Percentiles rank a stretch among this genome's conserved stretches.
Conservation (phyloP, 1,140 invertebrate genomes). For the Eueides isabella region DNA sequence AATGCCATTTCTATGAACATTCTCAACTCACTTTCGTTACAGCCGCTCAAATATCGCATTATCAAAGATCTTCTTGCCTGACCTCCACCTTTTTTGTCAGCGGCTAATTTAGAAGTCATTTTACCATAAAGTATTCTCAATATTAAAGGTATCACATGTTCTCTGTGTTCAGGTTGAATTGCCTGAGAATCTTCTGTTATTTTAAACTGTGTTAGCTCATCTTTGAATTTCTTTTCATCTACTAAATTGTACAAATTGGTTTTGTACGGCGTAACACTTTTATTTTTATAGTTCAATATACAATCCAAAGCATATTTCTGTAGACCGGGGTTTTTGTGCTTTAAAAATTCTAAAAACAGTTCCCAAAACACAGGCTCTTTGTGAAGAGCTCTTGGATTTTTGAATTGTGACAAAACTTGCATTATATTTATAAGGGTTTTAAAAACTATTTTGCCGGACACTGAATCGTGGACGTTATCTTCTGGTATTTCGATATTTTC, state of each 20-base stretch:
- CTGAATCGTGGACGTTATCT: conserved; percentile 62
- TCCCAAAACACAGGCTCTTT: conserved; percentile 88
- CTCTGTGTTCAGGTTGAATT: conserved; percentile 88
- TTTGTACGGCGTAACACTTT: conserved; percentile 88
- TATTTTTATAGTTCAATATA: conserved; percentile 91
- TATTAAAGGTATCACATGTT: conserved; percentile 89
- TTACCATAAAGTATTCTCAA: conserved; percentile 95
- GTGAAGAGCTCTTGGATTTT: conserved; percentile 90
- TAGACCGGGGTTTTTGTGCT: conserved; percentile 88
- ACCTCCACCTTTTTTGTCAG: conserved; percentile 87
- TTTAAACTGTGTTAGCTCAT: conserved; percentile 90
- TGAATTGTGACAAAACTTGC: conserved; percentile 89
- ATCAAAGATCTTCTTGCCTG: conserved; percentile 88
- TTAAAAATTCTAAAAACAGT: conserved; percentile 90
- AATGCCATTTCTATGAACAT: conserved; percentile 93
- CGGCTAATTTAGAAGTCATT: conserved; percentile 90
- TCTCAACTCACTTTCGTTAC: conserved; percentile 89
- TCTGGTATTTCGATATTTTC: conserved; percentile 37
- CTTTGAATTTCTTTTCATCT: conserved; percentile 94
- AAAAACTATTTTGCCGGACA: conserved; percentile 79
- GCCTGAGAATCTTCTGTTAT: conserved; percentile 87
- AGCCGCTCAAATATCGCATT: conserved; percentile 92
- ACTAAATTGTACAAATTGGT: conserved; percentile 89
- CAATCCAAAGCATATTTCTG: conserved; percentile 94
- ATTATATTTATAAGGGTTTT: conserved; percentile 89